phyloP scores from a whole-genome alignment of 53 echinoderm and acorn worm genomes.

The Echinometra lucunter region DNA sequence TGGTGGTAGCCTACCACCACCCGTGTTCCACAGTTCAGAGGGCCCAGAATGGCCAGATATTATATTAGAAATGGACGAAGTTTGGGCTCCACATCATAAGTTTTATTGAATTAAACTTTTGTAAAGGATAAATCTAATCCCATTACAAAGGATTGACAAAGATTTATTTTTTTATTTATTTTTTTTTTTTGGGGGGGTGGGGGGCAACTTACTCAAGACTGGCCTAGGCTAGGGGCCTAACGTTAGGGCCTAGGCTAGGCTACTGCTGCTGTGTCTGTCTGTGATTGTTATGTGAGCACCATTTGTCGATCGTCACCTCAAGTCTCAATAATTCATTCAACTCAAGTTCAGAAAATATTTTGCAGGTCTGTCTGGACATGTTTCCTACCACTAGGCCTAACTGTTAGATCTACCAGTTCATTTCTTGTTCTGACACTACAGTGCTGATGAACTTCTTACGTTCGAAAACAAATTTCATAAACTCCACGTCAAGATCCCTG shows the following conservation, averaged over 20 bases:
- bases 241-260: too few relatives aligned
- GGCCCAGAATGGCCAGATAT: not conserved
- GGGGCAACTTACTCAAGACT: too few relatives aligned
- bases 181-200: too few relatives aligned
- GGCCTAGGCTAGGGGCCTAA: too few relatives aligned
- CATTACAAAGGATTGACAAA: too few relatives aligned
- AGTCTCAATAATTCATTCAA: conserved; percentile 28
- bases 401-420: conserved; percentile 53
- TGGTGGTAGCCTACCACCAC: not conserved
- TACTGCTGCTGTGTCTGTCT: conserved; percentile 21
- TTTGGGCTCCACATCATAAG: conserved; percentile 7
- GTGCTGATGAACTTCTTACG: conserved; percentile 55
- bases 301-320: conserved; percentile 28
- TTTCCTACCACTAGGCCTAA: conserved; percentile 28
- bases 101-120: not conserved
- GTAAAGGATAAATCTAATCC: too few relatives aligned
- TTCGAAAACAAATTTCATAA: conserved; percentile 50
- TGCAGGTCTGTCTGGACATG: conserved; percentile 23
- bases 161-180: too few relatives aligned
- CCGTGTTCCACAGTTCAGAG: conserved; percentile 23
- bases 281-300: conserved; percentile 24
- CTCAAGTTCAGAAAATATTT: conserved; percentile 28
- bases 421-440: conserved; percentile 55
- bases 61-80: conserved; percentile 1
- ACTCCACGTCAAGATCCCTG: conserved; percentile 53